Base-by-base conservation (phyloP, 2,797 vertebrate genomes). In the Masticophis lateralis region DNA sequence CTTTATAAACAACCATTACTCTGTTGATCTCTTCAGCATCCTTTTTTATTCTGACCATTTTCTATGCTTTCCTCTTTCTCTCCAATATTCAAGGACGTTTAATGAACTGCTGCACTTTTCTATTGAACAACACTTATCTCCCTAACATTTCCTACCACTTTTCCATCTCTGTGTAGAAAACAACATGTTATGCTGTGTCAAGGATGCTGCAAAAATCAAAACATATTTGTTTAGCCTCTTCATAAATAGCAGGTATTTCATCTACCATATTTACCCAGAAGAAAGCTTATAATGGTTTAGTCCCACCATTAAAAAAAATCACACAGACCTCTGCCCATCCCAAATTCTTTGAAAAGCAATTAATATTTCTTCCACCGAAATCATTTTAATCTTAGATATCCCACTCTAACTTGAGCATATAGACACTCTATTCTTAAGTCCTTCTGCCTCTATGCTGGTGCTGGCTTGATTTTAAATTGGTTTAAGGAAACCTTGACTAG, bases 1-100 rank as follows among this genome's bases (percentile, higher is more conserved):
- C 87, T 92, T 93, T 94, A 86, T 28, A 69, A 89, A 86, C 59
- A 94, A 91, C 53, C 90, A 90, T 9, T 43, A 43, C 3, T 79
- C 3, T 94, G 69, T 56, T 96, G 8, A 18, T 93, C 16, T 8
- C 74, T 90, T 69, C 10, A 32, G 16, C 25, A 3, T 87, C 56
- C 9, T 79, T 87, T 2, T 1, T 61, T 20, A 69, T 61, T 14
- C 11, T 61, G 88, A 10, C 14, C 0, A 0, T 93, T 92, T 92
- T 90, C 66, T 56, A 93, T 18, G 93, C 27, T 89, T 10, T 47
- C 47, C 47, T 90, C 55, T 83, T 51, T 57, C 92, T 25, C 90
- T 59, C 94, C 74, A 91, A 37, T 2, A 51, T 4, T 92, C 69
- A 93, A 86, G 89, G 88, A 51, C 83, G 12, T 55, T 91, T 66